Evolutionary conservation across 2,888 invertebrate species (phyloP).

Genomic region (Volucella inflata): DNA sequence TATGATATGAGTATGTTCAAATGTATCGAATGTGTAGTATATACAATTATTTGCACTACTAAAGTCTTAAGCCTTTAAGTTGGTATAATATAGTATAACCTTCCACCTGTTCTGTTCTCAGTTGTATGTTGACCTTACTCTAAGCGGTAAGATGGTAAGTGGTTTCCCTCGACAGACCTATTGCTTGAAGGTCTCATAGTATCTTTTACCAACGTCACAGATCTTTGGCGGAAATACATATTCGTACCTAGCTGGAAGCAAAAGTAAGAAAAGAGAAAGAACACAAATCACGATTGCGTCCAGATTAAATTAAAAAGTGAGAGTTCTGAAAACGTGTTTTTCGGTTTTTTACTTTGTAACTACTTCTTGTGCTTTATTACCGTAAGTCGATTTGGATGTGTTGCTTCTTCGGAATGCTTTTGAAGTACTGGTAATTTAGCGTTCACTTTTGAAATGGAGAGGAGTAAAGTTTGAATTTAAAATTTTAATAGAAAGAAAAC

Average conservation of each 20-base stretch:
- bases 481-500: too few relatives aligned
- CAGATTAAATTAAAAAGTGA: constrained; percentile 75
- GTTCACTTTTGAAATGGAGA: too few relatives aligned
- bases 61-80: constrained; percentile 29
- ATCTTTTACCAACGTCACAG: not conserved
- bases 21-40: not conserved
- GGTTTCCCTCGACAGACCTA: constrained; percentile 16
- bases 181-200: constrained; percentile 18
- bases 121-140: constrained; percentile 29
- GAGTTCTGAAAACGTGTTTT: constrained; percentile 74
- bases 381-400: not conserved
- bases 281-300: constrained; percentile 70
- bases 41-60: not conserved
- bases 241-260: constrained; percentile 30
- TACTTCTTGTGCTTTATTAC: not conserved
- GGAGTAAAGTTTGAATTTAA: too few relatives aligned
- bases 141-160: constrained; percentile 24
- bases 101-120: constrained; percentile 55
- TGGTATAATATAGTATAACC: constrained; percentile 54
- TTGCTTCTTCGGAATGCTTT: constrained; percentile 24
- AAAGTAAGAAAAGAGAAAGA: constrained; percentile 64
- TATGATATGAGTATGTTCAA: not conserved
- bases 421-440: not conserved
- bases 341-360: constrained; percentile 32
- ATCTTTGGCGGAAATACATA: constrained; percentile 35